Evolutionary conservation across 2,113 vertebrate species (phyloP), one percentile per base, ranked within the genome.

Genomic region (Epinephelus moara): DNA sequence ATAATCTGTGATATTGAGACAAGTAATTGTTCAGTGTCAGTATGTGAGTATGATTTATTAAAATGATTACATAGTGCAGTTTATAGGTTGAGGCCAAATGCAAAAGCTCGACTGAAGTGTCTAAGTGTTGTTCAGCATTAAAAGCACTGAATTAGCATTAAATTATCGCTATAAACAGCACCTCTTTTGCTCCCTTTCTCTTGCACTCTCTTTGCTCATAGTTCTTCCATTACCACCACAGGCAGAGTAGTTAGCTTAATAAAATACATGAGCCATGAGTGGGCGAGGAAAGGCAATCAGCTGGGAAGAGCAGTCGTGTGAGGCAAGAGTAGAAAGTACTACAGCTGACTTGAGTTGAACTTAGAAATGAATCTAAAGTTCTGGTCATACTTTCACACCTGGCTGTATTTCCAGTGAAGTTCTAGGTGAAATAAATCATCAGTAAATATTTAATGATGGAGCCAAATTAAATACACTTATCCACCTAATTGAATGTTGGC

Each of bases 81-180:
- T 57, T 49, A 37, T 37, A 57, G 27, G 52, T 73, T 59, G 27
- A 60, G n/a, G 30, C 7, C 37, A 74, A 40, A 59, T 67, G 42
- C 42, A 47, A 64, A 72, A 49, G 37, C 40, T 76, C 23, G 6
- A 2, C n/a, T 75, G 33, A 52, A 64, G n/a, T 21, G 73, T 80
- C 50, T 47, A 57, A 72, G 40, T 30, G 40, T 56, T 56, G 37
- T 63, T 68, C 0, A 0, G 27, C 7, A 21, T 27, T 12, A 49
- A 52, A 57, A 63, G 25, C 33, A 56, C 27, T 42, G 49, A n/a
- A 80, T 76, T 60, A 45, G 42, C 57, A 70, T 85, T 66, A 33
- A 50, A 64, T 85, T 47, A 37, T 66, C 0, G 0, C n/a, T 59
- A 57, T 15, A 52, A 70, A 80, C 42, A 49, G 27, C 42, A 27